Evolutionary conservation across 1,140 invertebrate species (phyloP), one percentile per base, ranked within the genome.

Genomic region (Nasonia longicornis): DNA sequence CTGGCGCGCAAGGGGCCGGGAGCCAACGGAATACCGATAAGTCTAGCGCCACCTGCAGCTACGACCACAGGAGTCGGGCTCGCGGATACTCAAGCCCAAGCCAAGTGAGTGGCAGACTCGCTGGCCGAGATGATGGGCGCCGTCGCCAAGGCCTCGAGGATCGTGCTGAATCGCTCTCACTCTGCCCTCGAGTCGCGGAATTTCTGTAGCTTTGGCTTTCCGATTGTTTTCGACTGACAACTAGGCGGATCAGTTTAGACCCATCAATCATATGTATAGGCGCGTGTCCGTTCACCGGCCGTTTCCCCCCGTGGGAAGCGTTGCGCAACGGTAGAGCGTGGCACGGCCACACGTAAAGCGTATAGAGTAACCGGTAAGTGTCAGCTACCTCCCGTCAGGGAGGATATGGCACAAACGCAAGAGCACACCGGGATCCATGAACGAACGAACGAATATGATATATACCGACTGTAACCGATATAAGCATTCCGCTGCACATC

Each of bases 31-130:
- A 82, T 85, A 63, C 85, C 86, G 8, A 86, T 88, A 16, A 87
- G 84, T 79, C 38, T 87, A 16, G 81, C 85, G 29, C 86, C 88
- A 48, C 80, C 85, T 38, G 82, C 6, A 48, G 22, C 12, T 16
- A 22, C 69, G 42, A 2, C 14, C 8, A 42, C 77, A 4, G n/a
- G 31, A 0, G 58, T n/a, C 29, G 64, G 11, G 0, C 4, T 42
- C 20, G 42, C 85, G 66, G 87, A 90, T 72, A 84, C 85, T 72
- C 88, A 89, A 16, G 83, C 83, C 35, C 89, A 89, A 85, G 86
- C 88, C 69, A 91, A 91, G 90, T 91, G 90, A 91, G 89, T 90
- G 83, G 86, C 84, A 81, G 88, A 90, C 77, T 86, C 88, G 79
- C 83, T 89, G 84, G 85, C 84, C 81, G 89, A 90, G 83, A 83